Evolutionary conservation across 2,888 invertebrate genomes (phyloP).

Genomic region (Agriotes lineatus): DNA sequence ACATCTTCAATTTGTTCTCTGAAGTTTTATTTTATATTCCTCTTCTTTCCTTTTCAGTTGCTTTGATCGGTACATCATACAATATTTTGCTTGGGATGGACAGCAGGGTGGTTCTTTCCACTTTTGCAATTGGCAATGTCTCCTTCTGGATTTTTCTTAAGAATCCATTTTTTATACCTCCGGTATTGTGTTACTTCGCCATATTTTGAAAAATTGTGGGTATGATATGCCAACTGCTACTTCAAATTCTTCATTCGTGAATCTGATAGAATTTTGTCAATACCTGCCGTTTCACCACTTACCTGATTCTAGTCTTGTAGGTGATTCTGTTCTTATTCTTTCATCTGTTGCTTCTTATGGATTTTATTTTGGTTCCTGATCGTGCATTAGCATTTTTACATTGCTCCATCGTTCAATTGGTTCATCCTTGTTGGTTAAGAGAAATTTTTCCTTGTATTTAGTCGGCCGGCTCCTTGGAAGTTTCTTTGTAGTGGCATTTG

Average conservation of each 20-base stretch:
- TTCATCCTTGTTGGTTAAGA: background rate
- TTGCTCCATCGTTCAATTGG: background rate
- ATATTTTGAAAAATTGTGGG: background rate
- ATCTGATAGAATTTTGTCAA: background rate
- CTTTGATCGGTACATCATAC: no score
- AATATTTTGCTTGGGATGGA: background rate
- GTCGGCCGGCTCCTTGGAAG: background rate
- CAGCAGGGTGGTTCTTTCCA: background rate
- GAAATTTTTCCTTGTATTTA: background rate
- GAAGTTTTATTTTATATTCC: no score
- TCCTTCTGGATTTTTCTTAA: background rate
- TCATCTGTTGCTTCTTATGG: background rate
- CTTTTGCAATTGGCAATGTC: background rate
- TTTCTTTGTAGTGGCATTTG: background rate
- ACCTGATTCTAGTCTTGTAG: background rate
- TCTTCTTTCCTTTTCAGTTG: no score
- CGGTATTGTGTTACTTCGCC: background rate
- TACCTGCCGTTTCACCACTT: no score
- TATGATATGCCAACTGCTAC: background rate
- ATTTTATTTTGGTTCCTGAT: background rate
- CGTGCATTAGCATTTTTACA: background rate
- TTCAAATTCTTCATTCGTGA: background rate
- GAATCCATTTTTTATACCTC: background rate
- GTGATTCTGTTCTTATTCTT: background rate
- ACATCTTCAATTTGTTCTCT: no score